phyloP scores from a whole-genome alignment of 2,888 invertebrate genomes.

The Diabrotica balteata region DNA sequence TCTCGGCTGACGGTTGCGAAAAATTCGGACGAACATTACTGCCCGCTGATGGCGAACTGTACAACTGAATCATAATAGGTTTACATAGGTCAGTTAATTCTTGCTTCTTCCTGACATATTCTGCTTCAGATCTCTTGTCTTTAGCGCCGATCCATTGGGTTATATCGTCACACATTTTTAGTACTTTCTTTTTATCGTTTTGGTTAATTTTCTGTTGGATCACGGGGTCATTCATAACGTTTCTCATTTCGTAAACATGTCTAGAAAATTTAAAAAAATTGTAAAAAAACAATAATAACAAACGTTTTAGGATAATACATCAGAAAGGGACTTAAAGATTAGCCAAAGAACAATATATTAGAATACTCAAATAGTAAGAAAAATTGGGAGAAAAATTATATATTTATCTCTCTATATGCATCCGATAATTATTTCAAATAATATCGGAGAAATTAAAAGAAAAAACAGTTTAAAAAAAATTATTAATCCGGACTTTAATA shows the following conservation, averaged over 20 bases:
- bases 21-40: neutral
- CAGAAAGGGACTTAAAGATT: no score
- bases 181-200: slow-evolving; percentile 58
- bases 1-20: neutral
- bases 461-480: no score
- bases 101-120: slow-evolving; percentile 66
- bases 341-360: no score
- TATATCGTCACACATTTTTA: slow-evolving; percentile 64
- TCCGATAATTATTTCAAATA: no score
- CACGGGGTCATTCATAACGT: slow-evolving; percentile 46
- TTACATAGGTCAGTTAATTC: slow-evolving; percentile 67
- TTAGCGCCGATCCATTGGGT: slow-evolving; percentile 71
- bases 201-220: slow-evolving; percentile 66
- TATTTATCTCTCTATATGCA: no score
- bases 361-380: no score
- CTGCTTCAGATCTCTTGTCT: slow-evolving; percentile 67
- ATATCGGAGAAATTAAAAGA: no score
- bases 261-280: neutral
- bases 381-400: no score
- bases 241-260: slow-evolving; percentile 41
- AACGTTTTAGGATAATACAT: no score
- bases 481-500: no score
- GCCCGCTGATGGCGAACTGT: slow-evolving; percentile 34
- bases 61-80: slow-evolving; percentile 62
- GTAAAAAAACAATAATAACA: no score